Conservation (phyloP, 2,113 vertebrate genomes). For the Dunckerocampus dactyliophorus region DNA sequence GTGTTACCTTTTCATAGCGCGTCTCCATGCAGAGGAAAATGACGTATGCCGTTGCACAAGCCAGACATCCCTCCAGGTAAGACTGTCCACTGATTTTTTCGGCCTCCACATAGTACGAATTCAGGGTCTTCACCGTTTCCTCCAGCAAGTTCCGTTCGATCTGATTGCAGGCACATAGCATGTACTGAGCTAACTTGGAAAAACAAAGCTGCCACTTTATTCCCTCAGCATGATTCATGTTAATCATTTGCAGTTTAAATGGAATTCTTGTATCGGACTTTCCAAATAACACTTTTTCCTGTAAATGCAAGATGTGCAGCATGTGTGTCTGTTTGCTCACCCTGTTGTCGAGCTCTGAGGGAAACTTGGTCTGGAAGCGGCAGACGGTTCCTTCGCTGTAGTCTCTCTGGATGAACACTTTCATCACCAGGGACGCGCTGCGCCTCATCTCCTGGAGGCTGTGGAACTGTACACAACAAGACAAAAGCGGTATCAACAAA, state of each 20-base stretch:
- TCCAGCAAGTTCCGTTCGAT: slow-evolving; percentile 92
- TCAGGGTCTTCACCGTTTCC: slow-evolving; percentile 96
- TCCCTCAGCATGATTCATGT: too few species aligned
- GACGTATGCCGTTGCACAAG: slow-evolving; percentile 92
- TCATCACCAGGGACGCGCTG: slow-evolving; percentile 88
- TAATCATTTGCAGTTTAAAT: too few species aligned
- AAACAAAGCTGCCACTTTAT: too few species aligned
- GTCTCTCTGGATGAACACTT: slow-evolving; percentile 96
- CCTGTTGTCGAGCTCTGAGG: slow-evolving; percentile 90
- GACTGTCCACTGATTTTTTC: slow-evolving; percentile 97
- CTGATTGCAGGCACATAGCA: slow-evolving; percentile 66
- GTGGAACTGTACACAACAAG: slow-evolving; percentile 78
- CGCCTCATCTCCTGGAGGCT: slow-evolving; percentile 92
- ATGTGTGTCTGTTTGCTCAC: slow-evolving; percentile 67
- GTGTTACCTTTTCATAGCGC: slow-evolving; percentile 91
- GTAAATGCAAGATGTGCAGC: not conserved
- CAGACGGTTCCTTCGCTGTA: slow-evolving; percentile 95
- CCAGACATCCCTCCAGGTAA: slow-evolving; percentile 93
- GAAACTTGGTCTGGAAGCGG: slow-evolving; percentile 95
- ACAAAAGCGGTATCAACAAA: slow-evolving; percentile 4
- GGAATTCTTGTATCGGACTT: too few species aligned
- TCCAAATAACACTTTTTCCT: too few species aligned
- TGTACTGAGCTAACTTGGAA: not conserved
- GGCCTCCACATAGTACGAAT: slow-evolving; percentile 86
- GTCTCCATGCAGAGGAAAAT: slow-evolving; percentile 99